phyloP scores from a whole-genome alignment of 2,113 vertebrate genomes.

The Bubo scandiacus region DNA sequence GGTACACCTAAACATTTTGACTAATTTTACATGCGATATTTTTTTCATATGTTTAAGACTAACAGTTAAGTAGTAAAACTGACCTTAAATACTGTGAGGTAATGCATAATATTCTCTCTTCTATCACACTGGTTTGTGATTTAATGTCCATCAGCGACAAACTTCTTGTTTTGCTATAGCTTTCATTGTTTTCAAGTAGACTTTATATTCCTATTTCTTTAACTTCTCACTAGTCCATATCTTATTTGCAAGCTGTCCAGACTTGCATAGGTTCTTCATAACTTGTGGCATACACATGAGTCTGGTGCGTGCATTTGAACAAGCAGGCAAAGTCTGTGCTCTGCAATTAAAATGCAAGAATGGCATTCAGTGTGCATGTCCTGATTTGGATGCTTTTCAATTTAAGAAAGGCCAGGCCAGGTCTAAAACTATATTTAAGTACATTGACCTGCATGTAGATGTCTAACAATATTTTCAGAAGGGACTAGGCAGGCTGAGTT shows the following conservation, averaged over 20 bases:
- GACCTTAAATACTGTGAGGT: background rate
- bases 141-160: background rate
- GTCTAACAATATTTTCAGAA: background rate
- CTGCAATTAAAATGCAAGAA: background rate
- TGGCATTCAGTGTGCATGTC: background rate
- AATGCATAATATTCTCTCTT: background rate
- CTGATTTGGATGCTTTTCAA: background rate
- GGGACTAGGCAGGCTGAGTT: background rate
- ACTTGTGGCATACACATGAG: accelerated
- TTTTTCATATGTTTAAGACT: background rate
- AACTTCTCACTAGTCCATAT: background rate
- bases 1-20: background rate
- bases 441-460: background rate
- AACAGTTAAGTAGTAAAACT: background rate
- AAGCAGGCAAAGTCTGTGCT: background rate
- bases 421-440: background rate
- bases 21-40: background rate
- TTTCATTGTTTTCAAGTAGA: background rate
- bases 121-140: background rate
- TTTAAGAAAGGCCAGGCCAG: background rate
- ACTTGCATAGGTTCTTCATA: background rate
- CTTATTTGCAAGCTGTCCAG: background rate
- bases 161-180: background rate
- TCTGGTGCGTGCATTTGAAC: accelerated
- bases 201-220: background rate